Conservation (phyloP, 2,113 vertebrate genomes). For the Callorhinus ursinus region DNA sequence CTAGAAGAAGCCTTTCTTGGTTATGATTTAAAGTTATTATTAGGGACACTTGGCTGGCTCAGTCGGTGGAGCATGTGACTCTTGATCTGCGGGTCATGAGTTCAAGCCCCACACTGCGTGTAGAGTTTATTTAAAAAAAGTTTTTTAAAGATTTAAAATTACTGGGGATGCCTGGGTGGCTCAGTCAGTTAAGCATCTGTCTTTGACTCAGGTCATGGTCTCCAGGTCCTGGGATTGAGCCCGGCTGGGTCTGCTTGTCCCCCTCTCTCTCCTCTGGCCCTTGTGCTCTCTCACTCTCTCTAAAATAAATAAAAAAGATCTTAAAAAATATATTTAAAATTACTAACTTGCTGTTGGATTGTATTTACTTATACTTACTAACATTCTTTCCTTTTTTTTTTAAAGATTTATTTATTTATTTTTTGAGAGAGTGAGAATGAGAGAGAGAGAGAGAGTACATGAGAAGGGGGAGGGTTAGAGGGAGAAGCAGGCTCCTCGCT, state of each 20-base stretch:
- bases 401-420: too few relatives aligned
- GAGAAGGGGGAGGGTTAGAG: too few relatives aligned
- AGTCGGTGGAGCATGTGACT: not conserved
- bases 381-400: too few relatives aligned
- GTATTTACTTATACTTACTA: not conserved
- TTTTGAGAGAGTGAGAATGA: too few relatives aligned
- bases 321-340: not conserved
- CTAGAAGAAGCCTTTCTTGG: not conserved
- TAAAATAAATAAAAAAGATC: not conserved
- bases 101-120: too few relatives aligned
- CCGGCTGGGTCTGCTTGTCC: too few relatives aligned
- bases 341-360: not conserved
- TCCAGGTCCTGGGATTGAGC: too few relatives aligned
- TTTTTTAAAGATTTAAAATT: too few relatives aligned
- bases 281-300: not conserved
- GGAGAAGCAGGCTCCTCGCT: too few relatives aligned
- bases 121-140: too few relatives aligned
- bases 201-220: not conserved
- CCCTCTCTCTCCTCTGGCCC: not conserved
- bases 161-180: not conserved
- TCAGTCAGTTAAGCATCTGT: not conserved
- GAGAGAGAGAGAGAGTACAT: too few relatives aligned
- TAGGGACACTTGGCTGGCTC: not conserved
- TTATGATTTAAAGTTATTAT: not conserved
- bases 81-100: too few relatives aligned